phyloP scores from a whole-genome alignment of 2,888 invertebrate genomes.

The Torymus texanus region DNA sequence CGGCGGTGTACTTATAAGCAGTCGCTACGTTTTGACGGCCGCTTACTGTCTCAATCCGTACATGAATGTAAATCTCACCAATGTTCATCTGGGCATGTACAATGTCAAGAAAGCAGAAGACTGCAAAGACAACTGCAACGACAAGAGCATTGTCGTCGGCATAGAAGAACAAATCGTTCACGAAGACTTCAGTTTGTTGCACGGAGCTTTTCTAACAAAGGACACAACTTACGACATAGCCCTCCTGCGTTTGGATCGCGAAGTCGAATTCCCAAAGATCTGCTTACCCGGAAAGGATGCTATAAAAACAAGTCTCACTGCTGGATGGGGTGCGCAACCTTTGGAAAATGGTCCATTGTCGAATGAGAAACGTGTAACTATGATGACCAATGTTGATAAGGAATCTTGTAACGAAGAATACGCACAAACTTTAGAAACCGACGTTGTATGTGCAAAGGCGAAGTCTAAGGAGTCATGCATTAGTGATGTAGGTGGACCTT shows the following conservation, averaged over 20 bases:
- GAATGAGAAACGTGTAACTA: too few relatives aligned
- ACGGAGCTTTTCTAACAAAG: background rate
- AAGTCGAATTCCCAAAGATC: conserved; percentile 1
- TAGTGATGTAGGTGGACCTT: too few relatives aligned
- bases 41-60: conserved; percentile 10
- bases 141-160: background rate
- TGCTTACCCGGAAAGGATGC: conserved; percentile 7
- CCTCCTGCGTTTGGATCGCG: background rate
- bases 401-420: too few relatives aligned
- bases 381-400: too few relatives aligned
- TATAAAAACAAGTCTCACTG: background rate
- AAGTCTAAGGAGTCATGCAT: too few relatives aligned
- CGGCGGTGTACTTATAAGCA: conserved; percentile 38
- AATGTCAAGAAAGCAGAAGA: background rate
- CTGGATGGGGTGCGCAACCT: conserved; percentile 21
- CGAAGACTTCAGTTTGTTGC: conserved; percentile 3
- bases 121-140: background rate
- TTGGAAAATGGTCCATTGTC: too few relatives aligned
- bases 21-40: conserved; percentile 39
- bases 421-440: too few relatives aligned
- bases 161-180: conserved; percentile 29
- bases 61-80: background rate
- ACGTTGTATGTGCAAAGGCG: too few relatives aligned
- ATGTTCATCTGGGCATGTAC: conserved; percentile 34
- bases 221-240: conserved; percentile 18